Percentiles rank a stretch among this genome's conserved stretches.
Conservation (phyloP, 1,140 invertebrate species). For the Drosophila takahashii region DNA sequence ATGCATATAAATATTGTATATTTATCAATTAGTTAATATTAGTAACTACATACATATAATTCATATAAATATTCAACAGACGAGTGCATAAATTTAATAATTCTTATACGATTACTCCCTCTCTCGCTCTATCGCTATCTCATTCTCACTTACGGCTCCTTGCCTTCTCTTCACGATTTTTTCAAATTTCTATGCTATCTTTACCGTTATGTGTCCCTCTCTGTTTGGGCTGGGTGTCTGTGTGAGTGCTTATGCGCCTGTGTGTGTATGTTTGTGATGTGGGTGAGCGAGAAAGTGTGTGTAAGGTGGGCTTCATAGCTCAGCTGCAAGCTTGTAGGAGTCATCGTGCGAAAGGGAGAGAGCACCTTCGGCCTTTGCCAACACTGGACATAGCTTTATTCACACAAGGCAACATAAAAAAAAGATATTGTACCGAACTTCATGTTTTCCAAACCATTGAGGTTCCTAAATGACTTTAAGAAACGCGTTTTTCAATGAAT, state of each 20-base stretch:
- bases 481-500: not conserved
- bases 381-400: conserved; percentile 24
- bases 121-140: conserved; percentile 12
- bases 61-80: conserved; percentile 77
- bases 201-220: conserved; percentile 28
- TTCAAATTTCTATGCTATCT: conserved; percentile 38
- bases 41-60: conserved; percentile 65
- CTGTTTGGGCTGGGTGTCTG: conserved; percentile 5
- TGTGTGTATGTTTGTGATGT: conserved; percentile 24
- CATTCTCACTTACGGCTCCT: conserved; percentile 16
- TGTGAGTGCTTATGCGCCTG: conserved; percentile 42
- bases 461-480: not conserved
- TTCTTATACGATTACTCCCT: conserved; percentile 48
- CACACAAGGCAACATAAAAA: conserved; percentile 26
- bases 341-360: conserved; percentile 47
- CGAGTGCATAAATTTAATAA: conserved; percentile 79
- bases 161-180: not conserved
- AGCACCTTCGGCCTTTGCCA: conserved; percentile 34
- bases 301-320: conserved; percentile 79
- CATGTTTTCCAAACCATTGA: not conserved
- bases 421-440: not conserved
- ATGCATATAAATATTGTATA: conserved; percentile 59
- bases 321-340: conserved; percentile 62
- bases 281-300: conserved; percentile 48
- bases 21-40: conserved; percentile 75